A percentile compares a stretch with the other conserved stretches of the same genome.
Evolutionary conservation across 1,140 invertebrate genomes (phyloP).

Genomic region (Achroia grisella): DNA sequence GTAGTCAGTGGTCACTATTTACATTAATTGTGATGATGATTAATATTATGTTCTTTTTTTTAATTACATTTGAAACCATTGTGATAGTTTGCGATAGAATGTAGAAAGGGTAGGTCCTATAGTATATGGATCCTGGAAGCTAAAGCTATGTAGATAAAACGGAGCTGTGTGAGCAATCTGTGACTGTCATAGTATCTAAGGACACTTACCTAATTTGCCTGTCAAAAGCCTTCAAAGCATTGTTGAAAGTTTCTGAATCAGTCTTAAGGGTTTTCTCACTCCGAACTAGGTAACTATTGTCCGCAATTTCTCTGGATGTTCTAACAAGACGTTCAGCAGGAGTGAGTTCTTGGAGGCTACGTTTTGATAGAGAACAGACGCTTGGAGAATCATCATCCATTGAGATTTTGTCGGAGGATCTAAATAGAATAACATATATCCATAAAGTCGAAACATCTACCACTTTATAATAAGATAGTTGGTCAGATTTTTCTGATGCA

Average conservation of each 20-base stretch:
- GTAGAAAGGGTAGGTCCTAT: too few relatives aligned
- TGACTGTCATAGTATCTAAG: constrained; percentile 3
- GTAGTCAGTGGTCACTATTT: too few relatives aligned
- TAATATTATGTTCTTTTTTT: too few relatives aligned
- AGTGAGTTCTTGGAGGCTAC: constrained; percentile 27
- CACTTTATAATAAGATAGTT: too few relatives aligned
- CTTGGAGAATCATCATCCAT: constrained; percentile 45
- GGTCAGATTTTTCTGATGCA: too few relatives aligned
- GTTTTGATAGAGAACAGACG: constrained; percentile 40
- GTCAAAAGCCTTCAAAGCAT: constrained; percentile 45
- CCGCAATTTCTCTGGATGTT: constrained; percentile 36
- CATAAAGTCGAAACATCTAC: too few relatives aligned
- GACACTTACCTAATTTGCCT: constrained; percentile 50
- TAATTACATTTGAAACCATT: too few relatives aligned
- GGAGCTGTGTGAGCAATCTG: too few relatives aligned
- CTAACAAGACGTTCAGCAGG: constrained; percentile 44
- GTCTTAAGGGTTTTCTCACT: constrained; percentile 45
- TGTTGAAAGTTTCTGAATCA: constrained; percentile 38
- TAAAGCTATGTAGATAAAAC: too few relatives aligned
- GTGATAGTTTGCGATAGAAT: neutral
- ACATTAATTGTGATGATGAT: too few relatives aligned
- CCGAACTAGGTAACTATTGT: constrained; percentile 40
- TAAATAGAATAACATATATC: constrained; percentile 3
- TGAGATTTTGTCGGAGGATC: constrained; percentile 43
- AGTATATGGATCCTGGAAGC: too few relatives aligned